Conservation (phyloP, 2,113 vertebrate genomes). For the Tupaia chinensis region DNA sequence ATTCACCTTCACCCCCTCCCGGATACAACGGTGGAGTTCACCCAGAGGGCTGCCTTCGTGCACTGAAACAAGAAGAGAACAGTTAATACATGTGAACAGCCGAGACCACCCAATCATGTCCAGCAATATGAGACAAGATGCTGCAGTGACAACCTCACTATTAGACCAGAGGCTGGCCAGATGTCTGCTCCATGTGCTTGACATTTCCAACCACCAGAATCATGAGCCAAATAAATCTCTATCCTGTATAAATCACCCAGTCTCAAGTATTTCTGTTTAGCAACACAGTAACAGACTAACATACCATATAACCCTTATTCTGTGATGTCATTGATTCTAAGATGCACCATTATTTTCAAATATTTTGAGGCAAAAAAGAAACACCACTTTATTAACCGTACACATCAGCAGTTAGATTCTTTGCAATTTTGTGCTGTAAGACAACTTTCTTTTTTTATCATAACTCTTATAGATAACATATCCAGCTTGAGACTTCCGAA, state of each 20-base stretch:
- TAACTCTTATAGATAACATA: background rate
- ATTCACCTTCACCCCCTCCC: constrained; percentile 93
- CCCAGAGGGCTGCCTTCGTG: constrained; percentile 95
- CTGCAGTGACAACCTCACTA: background rate
- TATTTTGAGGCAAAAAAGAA: background rate
- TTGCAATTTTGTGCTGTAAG: background rate
- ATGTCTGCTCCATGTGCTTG: no score
- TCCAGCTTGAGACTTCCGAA: background rate
- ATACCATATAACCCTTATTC: background rate
- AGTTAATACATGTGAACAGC: background rate
- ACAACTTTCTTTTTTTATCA: background rate
- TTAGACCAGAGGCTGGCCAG: no score
- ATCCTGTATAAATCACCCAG: no score
- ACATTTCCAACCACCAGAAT: no score
- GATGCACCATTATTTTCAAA: background rate
- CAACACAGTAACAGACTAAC: no score
- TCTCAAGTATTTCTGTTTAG: no score
- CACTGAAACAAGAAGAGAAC: constrained; percentile 87
- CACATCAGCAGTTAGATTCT: background rate
- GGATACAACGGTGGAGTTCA: constrained; percentile 94
- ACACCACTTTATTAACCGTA: background rate
- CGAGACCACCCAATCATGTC: background rate
- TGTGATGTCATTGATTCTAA: constrained; percentile 5
- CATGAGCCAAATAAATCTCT: no score
- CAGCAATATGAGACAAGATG: background rate